Evolutionary conservation across 2,113 vertebrate genomes (phyloP).

Genomic region (Notiomystis cincta): DNA sequence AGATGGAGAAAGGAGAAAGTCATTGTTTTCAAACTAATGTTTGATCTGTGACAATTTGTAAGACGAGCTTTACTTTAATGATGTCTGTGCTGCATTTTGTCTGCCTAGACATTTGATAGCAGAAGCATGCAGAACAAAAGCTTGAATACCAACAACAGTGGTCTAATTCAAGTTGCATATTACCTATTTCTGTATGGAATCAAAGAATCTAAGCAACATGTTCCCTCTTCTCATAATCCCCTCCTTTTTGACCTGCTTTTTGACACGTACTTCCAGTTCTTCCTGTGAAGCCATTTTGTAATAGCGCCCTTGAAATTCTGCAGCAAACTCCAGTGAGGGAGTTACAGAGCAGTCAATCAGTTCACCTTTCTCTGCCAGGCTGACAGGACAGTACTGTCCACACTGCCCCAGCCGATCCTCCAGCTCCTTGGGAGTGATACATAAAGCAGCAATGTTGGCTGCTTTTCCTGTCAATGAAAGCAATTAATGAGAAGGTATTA

Average conservation of each 20-base stretch:
- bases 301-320: constrained; percentile 84
- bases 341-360: constrained; percentile 80
- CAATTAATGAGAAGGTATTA: background rate
- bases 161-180: background rate
- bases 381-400: constrained; percentile 88
- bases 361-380: constrained; percentile 82
- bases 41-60: background rate
- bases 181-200: background rate
- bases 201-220: background rate
- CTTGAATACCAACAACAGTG: background rate
- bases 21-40: background rate
- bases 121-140: background rate
- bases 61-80: background rate
- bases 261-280: constrained; percentile 80
- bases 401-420: constrained; percentile 82
- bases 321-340: constrained; percentile 76
- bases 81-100: background rate
- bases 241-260: background rate
- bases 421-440: constrained; percentile 84
- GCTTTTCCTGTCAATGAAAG: constrained; percentile 78
- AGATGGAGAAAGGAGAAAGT: background rate
- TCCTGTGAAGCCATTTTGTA: constrained; percentile 86
- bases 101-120: background rate
- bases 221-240: background rate
- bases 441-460: constrained; percentile 82